Evolutionary conservation across 2,113 vertebrate genomes (phyloP).

Genomic region (Tachysurus vachellii): DNA sequence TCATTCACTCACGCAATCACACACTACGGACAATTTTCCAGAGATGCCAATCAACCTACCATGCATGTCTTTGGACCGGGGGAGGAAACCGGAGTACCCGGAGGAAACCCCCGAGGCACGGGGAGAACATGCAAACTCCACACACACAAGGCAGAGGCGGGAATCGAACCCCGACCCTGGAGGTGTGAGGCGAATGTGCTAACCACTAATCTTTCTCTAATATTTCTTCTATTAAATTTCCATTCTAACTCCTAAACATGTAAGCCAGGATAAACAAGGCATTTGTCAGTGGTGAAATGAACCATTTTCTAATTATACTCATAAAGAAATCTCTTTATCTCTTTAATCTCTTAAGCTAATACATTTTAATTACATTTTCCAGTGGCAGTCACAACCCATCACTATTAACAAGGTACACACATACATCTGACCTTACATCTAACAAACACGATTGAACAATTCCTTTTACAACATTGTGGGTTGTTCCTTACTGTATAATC

Average conservation of each 20-base stretch:
- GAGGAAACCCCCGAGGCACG: too few species aligned
- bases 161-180: too few species aligned
- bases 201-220: too few species aligned
- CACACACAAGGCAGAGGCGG: too few species aligned
- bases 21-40: too few species aligned
- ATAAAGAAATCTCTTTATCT: background rate
- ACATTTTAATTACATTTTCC: background rate
- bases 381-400: background rate
- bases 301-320: background rate
- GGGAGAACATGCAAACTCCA: too few species aligned
- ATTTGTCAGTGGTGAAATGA: background rate
- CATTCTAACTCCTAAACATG: background rate
- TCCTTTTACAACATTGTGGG: constrained; percentile 56
- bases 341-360: background rate
- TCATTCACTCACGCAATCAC: too few species aligned
- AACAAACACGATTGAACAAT: too few species aligned
- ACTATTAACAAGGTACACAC: background rate
- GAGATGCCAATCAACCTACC: too few species aligned
- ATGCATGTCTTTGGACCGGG: too few species aligned
- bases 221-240: background rate
- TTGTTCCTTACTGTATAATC: constrained; percentile 53
- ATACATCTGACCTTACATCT: background rate
- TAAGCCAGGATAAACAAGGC: background rate
- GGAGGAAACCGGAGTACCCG: too few species aligned
- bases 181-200: too few species aligned